A percentile compares a stretch with the other conserved stretches of the same genome.
Evolutionary conservation across 2,888 invertebrate species (phyloP).

Genomic region (Pyrgus malvae): DNA sequence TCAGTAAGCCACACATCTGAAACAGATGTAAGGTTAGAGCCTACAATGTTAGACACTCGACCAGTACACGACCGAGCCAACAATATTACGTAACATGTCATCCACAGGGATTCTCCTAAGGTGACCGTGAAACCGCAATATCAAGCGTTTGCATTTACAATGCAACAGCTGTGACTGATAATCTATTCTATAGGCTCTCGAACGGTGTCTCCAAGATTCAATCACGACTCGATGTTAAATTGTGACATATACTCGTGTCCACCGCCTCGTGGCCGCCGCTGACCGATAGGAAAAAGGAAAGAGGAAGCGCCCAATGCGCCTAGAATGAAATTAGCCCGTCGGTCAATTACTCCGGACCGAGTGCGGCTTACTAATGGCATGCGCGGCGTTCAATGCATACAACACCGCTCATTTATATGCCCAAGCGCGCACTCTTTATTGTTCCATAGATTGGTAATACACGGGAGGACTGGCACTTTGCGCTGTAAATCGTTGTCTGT

Average conservation of each 20-base stretch:
- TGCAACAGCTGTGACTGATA: neutral
- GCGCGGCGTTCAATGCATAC: constrained; percentile 71
- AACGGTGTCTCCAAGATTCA: constrained; percentile 26
- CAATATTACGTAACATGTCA: constrained; percentile 22
- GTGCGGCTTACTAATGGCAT: constrained; percentile 74
- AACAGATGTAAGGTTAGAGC: constrained; percentile 23
- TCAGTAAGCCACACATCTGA: constrained; percentile 12
- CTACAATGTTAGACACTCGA: constrained; percentile 20
- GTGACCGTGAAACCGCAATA: constrained; percentile 15
- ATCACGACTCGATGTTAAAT: constrained; percentile 22
- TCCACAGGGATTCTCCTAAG: constrained; percentile 15
- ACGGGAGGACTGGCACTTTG: constrained; percentile 79
- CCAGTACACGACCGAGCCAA: constrained; percentile 24
- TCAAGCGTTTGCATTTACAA: constrained; percentile 13
- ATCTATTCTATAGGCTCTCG: constrained; percentile 3
- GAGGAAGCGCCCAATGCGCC: constrained; percentile 77
- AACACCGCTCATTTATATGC: constrained; percentile 75
- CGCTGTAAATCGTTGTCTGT: constrained; percentile 79
- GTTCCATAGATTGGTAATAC: constrained; percentile 81
- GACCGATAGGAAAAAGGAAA: constrained; percentile 82
- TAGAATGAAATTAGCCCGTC: constrained; percentile 78
- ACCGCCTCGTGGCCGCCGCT: constrained; percentile 62
- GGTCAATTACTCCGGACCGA: constrained; percentile 78
- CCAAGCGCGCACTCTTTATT: constrained; percentile 70
- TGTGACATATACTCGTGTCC: constrained; percentile 42